These are phyloP conservation scores for Muscicapa adusta DNA, from an alignment of 2,113 vertebrate species.

Conservation along the genomic window DNA sequence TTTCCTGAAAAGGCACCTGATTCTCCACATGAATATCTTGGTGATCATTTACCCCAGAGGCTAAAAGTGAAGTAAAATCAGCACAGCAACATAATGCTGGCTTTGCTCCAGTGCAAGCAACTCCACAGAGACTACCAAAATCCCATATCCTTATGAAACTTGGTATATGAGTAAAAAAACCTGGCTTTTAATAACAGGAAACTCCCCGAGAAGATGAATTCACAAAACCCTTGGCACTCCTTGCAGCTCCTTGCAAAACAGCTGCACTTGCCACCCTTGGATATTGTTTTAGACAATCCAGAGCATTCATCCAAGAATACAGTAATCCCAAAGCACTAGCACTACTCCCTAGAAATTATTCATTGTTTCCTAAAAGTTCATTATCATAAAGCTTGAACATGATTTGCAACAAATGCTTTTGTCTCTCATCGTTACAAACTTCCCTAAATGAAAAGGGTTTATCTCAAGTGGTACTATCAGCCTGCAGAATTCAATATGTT, in stretches of 20 bases:
- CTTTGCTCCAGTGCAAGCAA: not conserved
- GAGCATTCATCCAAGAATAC: not conserved
- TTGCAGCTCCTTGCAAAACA: not conserved
- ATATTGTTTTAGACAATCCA: not conserved
- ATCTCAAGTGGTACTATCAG: not conserved
- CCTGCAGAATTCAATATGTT: not conserved
- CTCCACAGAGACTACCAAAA: not conserved
- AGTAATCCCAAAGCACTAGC: not conserved
- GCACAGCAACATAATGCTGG: not conserved
- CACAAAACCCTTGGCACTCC: not conserved
- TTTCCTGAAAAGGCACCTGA: conserved; percentile 18
- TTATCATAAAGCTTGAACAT: conserved; percentile 4
- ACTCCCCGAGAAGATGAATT: not conserved
- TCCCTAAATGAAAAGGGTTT: conserved; percentile 9
- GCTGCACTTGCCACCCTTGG: not conserved
- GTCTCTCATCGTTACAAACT: conserved; percentile 11
- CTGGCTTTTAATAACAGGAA: not conserved
- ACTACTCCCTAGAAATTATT: not conserved
- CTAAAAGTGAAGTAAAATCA: not conserved
- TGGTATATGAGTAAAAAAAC: not conserved
- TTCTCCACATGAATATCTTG: not conserved
- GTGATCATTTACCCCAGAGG: not conserved
- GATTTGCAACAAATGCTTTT: conserved; percentile 25
- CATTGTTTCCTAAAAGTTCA: not conserved
- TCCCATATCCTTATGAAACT: not conserved